Evolutionary conservation across 2,797 vertebrate species (phyloP).

Genomic region (Limnodromus scolopaceus): DNA sequence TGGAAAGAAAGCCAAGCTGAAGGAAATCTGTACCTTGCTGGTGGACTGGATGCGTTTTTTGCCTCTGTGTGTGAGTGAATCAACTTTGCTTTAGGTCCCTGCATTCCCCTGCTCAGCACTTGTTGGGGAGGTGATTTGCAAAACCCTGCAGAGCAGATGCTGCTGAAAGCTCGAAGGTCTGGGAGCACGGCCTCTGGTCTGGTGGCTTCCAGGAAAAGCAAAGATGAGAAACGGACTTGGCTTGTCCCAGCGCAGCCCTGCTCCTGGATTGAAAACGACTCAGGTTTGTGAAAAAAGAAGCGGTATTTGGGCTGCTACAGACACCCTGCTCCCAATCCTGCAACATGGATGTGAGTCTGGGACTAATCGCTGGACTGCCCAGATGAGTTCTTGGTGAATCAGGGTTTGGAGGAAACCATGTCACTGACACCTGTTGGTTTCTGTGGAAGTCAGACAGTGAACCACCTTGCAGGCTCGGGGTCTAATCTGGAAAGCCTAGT

Average conservation of each 20-base stretch:
- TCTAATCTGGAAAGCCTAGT: background rate
- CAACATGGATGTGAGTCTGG: background rate
- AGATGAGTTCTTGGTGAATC: background rate
- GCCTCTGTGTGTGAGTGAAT: background rate
- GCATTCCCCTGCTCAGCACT: background rate
- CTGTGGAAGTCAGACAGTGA: background rate
- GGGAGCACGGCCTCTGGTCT: rapidly evolving
- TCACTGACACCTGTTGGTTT: background rate
- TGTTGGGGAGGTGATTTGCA: background rate
- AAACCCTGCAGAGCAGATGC: background rate
- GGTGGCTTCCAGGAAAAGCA: background rate
- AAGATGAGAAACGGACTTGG: background rate
- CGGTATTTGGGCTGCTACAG: background rate
- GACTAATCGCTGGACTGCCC: background rate
- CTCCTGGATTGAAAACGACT: background rate
- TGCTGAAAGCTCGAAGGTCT: background rate
- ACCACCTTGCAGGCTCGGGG: background rate
- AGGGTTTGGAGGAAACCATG: background rate
- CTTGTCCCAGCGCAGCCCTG: background rate
- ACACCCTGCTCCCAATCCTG: background rate
- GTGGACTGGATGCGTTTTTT: background rate
- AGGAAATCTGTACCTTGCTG: background rate
- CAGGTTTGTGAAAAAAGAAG: background rate
- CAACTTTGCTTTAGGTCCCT: background rate
- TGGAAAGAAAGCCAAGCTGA: background rate